These are phyloP conservation scores for Rousettus leschenaultii DNA, from an alignment of 2,113 vertebrate genomes.

Conservation along the genomic window DNA sequence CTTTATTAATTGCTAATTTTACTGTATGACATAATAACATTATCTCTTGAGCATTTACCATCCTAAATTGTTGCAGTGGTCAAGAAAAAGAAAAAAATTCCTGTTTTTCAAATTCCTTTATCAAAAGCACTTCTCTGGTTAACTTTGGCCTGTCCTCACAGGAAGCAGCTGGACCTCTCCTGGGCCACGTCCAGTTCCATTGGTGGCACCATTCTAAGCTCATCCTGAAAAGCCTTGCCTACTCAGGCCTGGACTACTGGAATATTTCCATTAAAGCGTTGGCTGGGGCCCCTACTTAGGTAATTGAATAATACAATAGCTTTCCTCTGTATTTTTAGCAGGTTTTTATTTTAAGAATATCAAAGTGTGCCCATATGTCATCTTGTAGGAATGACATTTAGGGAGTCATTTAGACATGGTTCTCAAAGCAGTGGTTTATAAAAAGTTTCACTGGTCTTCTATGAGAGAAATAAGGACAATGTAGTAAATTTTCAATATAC, in stretches of 20 bases:
- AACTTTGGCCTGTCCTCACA: not conserved
- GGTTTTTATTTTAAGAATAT: slow-evolving; percentile 7
- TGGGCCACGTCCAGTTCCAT: not conserved
- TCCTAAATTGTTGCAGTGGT: not conserved
- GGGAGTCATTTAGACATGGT: not conserved
- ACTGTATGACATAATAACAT: not conserved
- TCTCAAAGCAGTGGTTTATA: slow-evolving; percentile 4
- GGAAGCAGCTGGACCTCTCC: not conserved
- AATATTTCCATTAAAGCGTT: not conserved
- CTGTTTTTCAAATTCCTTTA: not conserved
- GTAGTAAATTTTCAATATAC: not conserved
- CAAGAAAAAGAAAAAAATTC: not conserved
- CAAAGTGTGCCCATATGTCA: slow-evolving; percentile 15
- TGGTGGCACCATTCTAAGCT: not conserved
- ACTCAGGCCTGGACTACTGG: too few species aligned
- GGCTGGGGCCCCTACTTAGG: too few species aligned
- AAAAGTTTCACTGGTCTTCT: not conserved
- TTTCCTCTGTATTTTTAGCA: not conserved
- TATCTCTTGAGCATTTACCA: not conserved
- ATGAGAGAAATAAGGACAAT: not conserved
- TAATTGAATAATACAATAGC: not conserved
- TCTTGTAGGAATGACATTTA: not conserved
- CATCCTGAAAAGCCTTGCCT: not conserved
- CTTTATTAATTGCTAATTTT: not conserved
- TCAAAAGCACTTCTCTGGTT: not conserved